Base-by-base conservation (phyloP, 2,797 vertebrate genomes). In the Pterois miles region DNA sequence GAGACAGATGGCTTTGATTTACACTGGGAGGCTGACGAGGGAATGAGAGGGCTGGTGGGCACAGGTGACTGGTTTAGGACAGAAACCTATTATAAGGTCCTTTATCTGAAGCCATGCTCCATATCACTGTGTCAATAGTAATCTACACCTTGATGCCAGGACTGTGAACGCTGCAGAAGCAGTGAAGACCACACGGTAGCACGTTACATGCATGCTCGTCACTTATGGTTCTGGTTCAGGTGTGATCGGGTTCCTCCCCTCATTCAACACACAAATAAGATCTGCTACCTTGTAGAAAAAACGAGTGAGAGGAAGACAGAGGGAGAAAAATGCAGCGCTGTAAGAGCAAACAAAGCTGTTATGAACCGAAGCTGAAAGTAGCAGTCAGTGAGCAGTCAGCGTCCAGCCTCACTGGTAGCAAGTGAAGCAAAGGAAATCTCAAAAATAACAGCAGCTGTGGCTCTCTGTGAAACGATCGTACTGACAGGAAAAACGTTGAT, bases 41-140 rank as follows among this genome's bases (percentile, higher is more conserved):
- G 33, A 56, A 54, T 9, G 36, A 54, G 60, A 60, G 5, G 25
- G 27, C 56, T 73, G 58, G 23, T n/a, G 31, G 56, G n/a, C 27
- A 65, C 59, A 48, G 52, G 38, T 69, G 83, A 56, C 71, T 29
- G 58, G 14, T 58, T 58, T 54, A 25, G 65, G 31, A 16, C 8
- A 50, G 59, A 73, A 76, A 52, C 5, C 22, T 36, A 67, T 74
- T 56, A 67, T 33, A 38, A 40, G 23, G 60, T 36, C 48, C 46
- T 84, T 53, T 38, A 20, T 60, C 65, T 22, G 8, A 68, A 43
- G 54, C 59, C 67, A n/a, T 58, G 40, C 33, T 68, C 18, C 33
- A 46, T 27, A 34, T 72, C 62, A 46, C 27, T 0, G 2, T 58
- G 58, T 52, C 52, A 58, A 34, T 20, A 65, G 58, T 46, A 31